These are phyloP conservation scores for Strigamia crassipes DNA, from an alignment of 2,888 invertebrate species.

Conservation along the genomic window DNA sequence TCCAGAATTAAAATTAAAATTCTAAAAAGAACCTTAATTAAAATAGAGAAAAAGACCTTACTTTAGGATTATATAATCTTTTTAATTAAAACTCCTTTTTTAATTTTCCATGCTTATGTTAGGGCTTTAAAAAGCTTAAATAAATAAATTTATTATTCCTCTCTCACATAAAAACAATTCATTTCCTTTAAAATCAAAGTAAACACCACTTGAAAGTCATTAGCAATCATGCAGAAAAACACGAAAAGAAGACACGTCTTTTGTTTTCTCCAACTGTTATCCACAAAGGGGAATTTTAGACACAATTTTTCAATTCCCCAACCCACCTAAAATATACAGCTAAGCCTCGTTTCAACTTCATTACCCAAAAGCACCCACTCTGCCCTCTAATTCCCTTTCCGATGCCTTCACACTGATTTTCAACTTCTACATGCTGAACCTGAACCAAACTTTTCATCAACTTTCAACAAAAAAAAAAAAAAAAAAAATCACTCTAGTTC, in stretches of 20 bases:
- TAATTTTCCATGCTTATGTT: not conserved
- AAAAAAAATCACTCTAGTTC: not conserved
- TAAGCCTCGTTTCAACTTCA: slow-evolving; percentile 21
- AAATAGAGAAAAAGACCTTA: too few species aligned
- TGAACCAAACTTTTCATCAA: slow-evolving; percentile 10
- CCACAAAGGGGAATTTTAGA: not conserved
- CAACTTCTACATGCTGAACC: not conserved
- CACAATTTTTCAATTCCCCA: not conserved
- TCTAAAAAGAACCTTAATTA: too few species aligned
- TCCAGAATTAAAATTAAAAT: too few species aligned
- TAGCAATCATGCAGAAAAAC: not conserved
- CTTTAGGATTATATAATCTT: not conserved
- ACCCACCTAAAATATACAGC: not conserved
- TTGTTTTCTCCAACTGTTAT: not conserved
- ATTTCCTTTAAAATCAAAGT: slow-evolving; percentile 6
- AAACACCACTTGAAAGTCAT: not conserved
- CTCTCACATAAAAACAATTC: not conserved
- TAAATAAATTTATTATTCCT: not conserved
- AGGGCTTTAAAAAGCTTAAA: not conserved
- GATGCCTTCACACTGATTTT: slow-evolving; percentile 11
- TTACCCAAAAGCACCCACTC: not conserved
- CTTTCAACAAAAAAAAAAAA: not conserved
- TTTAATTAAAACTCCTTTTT: not conserved
- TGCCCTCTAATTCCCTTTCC: slow-evolving; percentile 5
- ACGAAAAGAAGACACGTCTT: not conserved